Base-by-base conservation (phyloP, 2,888 invertebrate species). In the Dolichopus griseipennis region DNA sequence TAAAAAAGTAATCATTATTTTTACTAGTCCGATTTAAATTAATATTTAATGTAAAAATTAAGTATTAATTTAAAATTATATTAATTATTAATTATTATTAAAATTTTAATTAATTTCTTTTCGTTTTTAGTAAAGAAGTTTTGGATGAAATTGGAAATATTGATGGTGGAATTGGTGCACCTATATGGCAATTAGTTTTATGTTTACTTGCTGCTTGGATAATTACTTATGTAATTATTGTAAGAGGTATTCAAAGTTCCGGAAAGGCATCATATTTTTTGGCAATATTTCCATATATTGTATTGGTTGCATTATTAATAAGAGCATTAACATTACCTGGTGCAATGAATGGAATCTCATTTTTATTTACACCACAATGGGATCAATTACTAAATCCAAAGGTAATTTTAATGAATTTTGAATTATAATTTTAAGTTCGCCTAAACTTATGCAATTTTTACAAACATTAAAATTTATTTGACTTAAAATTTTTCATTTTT, bases 241-340 rank as follows among this genome's bases (percentile, higher is more conserved):
- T 83, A 1, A 83, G 83, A 0, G 88, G 88, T 1, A 86, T 89
- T 1, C 84, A 84, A 73, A 87, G 86, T 72, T 85, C 87, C 0
- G 88, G 89, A 65, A 89, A 88, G 77, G 87, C 85, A 0, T 87
- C 91, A 0, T 92, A 92, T 75, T 87, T 92, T 75, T 85, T 91
- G 12, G 91, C 91, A 0, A 78, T 91, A 7, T 90, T 90, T 74
- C 90, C 90, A 0, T 89, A 88, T 75, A 79, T 87, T 7, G 85
- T 90, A 62, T 84, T 90, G 79, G 79, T 86, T 67, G 84, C 85
- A 27, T 79, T 91, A 67, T 79, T 91, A 33, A 81, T 89, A n/a
- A 81, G 85, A 67, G 85, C 88, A 0, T 80, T 85, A 0, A 87
- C 86, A 0, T 75, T 88, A 68, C 84, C 85, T 0, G 89, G 89